A percentile compares a stretch with the other conserved stretches of the same genome.
Conservation (phyloP, 1,140 invertebrate genomes). For the Drosophila kepulauana region DNA sequence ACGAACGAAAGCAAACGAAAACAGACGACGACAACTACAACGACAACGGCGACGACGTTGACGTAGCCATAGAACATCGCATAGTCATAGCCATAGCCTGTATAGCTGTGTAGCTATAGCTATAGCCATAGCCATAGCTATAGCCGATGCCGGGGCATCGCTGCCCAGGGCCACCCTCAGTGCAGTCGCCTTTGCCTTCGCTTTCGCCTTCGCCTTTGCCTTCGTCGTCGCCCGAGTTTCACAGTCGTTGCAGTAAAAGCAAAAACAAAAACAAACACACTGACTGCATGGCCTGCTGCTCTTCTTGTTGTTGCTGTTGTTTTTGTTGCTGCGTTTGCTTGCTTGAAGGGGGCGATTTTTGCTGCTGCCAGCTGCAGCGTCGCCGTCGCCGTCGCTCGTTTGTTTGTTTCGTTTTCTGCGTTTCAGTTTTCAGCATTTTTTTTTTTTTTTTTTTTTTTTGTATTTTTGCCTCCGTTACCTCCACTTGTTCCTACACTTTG, state of each 20-base stretch:
- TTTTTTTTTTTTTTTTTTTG: too few relatives aligned
- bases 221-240: slow-evolving; percentile 41
- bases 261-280: slow-evolving; percentile 35
- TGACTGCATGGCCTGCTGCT: slow-evolving; percentile 47
- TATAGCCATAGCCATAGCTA: slow-evolving; percentile 9
- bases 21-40: slow-evolving; percentile 28
- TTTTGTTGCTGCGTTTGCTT: slow-evolving; percentile 55
- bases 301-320: slow-evolving; percentile 5
- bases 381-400: slow-evolving; percentile 21
- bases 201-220: slow-evolving; percentile 23
- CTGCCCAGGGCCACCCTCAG: slow-evolving; percentile 56
- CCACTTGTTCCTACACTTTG: slow-evolving; percentile 40
- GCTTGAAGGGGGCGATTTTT: slow-evolving; percentile 71
- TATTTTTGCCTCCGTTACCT: slow-evolving; percentile 41
- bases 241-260: slow-evolving; percentile 39
- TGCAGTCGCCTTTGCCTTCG: slow-evolving; percentile 40
- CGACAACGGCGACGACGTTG: slow-evolving; percentile 21
- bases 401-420: slow-evolving; percentile 66
- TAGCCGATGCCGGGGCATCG: slow-evolving; percentile 28
- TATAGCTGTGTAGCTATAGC: slow-evolving; percentile 2
- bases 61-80: slow-evolving; percentile 3
- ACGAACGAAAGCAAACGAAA: slow-evolving; percentile 43
- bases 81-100: slow-evolving; percentile 4
- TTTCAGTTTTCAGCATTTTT: slow-evolving; percentile 49
- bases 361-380: slow-evolving; percentile 43